Percentiles rank a stretch among this genome's conserved stretches.
Evolutionary conservation across 2,797 vertebrate species (phyloP).

Genomic region (Falco columbarius): DNA sequence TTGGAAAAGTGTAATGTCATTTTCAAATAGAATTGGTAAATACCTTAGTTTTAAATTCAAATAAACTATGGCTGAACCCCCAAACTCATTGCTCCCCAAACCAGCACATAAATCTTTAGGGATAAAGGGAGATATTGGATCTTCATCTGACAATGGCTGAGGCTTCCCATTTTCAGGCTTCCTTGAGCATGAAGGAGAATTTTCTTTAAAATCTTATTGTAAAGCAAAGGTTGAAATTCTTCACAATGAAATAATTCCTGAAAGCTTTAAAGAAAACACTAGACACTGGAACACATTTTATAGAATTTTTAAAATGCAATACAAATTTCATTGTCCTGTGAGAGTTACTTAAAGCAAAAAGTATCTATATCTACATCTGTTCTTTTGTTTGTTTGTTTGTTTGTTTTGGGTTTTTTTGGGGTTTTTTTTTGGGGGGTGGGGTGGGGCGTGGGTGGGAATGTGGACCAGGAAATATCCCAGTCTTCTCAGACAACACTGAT

Average conservation of each 20-base stretch:
- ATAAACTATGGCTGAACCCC: neutral
- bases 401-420: too few species aligned
- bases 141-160: neutral
- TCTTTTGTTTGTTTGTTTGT: neutral
- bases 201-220: neutral
- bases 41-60: neutral
- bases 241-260: neutral
- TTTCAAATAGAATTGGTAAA: neutral
- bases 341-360: neutral
- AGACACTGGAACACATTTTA: neutral
- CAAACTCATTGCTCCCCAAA: neutral
- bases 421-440: too few species aligned
- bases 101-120: neutral
- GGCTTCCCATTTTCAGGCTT: neutral
- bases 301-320: neutral
- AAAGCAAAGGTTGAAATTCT: neutral
- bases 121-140: neutral
- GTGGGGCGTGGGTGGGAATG: too few species aligned
- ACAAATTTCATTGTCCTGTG: neutral
- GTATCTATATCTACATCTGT: neutral
- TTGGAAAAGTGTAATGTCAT: neutral
- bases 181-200: neutral
- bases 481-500: neutral
- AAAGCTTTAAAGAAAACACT: neutral
- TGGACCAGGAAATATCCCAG: neutral